Base-by-base conservation (phyloP, 2,797 vertebrate genomes). In the Poecilia wingei region DNA sequence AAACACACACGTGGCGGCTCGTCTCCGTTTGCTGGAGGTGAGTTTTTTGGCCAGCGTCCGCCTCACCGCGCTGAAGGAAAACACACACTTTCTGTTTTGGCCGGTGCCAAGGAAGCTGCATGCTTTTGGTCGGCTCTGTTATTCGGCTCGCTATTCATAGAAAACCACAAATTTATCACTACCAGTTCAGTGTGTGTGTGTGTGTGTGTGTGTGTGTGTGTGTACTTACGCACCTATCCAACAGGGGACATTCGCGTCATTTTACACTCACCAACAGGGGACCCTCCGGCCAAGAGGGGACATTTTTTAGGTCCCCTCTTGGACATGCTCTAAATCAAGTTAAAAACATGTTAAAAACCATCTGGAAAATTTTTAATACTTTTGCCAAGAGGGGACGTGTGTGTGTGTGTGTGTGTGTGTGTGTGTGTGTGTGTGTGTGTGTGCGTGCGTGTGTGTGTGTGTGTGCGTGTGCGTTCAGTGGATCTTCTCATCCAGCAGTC, bases 61-160 rank as follows among this genome's bases (percentile, higher is more conserved):
- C 33, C 84, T 89, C 78, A 74, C 79, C 18, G 78, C 84, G 84
- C 86, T 86, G 57, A 87, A 88, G 69, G 51, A 86, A 91, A 88
- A 90, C 87, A 88, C 79, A 61, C 75, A 36, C 74, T 83, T 82
- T 84, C 16, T 79, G 76, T 79, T 53, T 76, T 41, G n/a, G 3
- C 16, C 36, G 28, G 70, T 69, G 80, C 81, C 79, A 77, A 84
- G 74, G 90, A 91, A 92, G 82, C 89, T 89, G 87, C 91, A 84
- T 93, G 90, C 88, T 89, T 90, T 89, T 90, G 93, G 93, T 91
- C 91, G 91, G 91, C 33, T 78, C 88, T 84, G 92, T 90, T 92
- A 91, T 94, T 93, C 86, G 75, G 91, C 79, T 83, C 70, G 75
- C 86, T 93, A 93, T 92, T 94, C 91, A 90, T 93, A 95, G 93